Conservation (phyloP, 2,888 invertebrate species). For the Pyrocoelia pectoralis region DNA sequence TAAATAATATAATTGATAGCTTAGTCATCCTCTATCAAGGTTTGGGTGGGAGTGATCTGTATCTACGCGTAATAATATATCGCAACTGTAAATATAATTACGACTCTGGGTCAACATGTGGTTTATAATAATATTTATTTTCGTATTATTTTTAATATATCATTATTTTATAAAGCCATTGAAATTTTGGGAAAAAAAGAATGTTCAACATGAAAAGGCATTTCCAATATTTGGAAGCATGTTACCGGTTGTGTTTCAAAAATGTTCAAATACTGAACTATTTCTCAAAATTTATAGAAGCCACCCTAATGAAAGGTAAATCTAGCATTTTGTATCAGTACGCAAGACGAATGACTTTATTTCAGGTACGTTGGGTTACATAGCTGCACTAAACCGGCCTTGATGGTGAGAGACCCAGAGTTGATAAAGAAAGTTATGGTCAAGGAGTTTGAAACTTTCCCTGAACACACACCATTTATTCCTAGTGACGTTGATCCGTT, state of each 20-base stretch:
- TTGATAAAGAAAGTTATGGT: slow-evolving; percentile 15
- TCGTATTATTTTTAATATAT: no score
- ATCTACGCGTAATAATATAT: no score
- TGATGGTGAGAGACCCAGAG: slow-evolving; percentile 18
- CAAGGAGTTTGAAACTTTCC: slow-evolving; percentile 21
- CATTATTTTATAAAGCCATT: neutral
- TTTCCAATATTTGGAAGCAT: no score
- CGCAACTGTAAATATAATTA: no score
- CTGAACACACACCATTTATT: slow-evolving; percentile 13
- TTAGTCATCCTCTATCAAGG: no score
- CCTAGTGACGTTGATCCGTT: slow-evolving; percentile 15
- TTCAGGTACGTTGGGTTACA: slow-evolving; percentile 11
- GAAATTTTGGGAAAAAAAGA: neutral
- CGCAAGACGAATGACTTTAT: no score
- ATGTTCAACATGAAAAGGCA: neutral
- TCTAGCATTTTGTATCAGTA: no score
- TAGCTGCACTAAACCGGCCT: neutral
- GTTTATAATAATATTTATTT: no score
- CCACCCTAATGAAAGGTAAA: neutral
- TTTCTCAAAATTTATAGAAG: neutral
- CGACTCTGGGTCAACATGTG: no score
- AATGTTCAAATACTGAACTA: neutral
- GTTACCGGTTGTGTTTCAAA: neutral
- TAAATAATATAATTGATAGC: no score
- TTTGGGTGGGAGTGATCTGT: no score